A percentile compares a stretch with the other conserved stretches of the same genome.
phyloP scores from a whole-genome alignment of 2,797 vertebrate genomes.

The Chromobotia macracanthus region DNA sequence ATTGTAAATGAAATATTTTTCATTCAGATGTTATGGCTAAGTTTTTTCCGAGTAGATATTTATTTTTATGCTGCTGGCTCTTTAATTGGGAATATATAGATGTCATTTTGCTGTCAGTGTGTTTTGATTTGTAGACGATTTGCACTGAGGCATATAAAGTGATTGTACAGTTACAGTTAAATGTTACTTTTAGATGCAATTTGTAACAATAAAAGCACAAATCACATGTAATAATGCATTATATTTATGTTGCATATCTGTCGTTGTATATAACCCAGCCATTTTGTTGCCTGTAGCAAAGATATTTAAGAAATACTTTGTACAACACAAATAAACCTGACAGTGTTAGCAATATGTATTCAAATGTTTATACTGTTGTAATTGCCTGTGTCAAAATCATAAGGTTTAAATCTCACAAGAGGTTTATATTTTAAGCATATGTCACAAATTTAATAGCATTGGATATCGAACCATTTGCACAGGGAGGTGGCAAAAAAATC shows the following conservation, averaged over 20 bases:
- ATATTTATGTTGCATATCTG: background rate
- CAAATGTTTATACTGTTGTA: no score
- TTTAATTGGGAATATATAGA: constrained; percentile 65
- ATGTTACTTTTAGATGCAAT: constrained; percentile 80
- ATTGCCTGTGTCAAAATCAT: no score
- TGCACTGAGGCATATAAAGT: constrained; percentile 74
- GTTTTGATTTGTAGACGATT: constrained; percentile 67
- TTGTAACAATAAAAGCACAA: constrained; percentile 77
- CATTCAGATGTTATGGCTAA: constrained; percentile 63
- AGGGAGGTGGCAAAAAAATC: no score
- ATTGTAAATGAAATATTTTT: constrained; percentile 73
- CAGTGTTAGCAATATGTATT: no score
- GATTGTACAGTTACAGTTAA: constrained; percentile 78
- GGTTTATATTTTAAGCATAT: no score
- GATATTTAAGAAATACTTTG: background rate
- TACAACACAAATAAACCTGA: no score
- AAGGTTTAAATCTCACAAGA: no score
- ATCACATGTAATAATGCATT: constrained; percentile 56
- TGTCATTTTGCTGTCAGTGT: constrained; percentile 75
- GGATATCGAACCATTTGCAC: no score
- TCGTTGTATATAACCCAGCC: background rate
- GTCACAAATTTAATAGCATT: no score
- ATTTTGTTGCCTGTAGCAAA: background rate
- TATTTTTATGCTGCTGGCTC: constrained; percentile 74
- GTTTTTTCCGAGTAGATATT: constrained; percentile 70